Evolutionary conservation across 2,797 vertebrate genomes (phyloP), one percentile per base, ranked within the genome.

Genomic region (Catharus ustulatus): DNA sequence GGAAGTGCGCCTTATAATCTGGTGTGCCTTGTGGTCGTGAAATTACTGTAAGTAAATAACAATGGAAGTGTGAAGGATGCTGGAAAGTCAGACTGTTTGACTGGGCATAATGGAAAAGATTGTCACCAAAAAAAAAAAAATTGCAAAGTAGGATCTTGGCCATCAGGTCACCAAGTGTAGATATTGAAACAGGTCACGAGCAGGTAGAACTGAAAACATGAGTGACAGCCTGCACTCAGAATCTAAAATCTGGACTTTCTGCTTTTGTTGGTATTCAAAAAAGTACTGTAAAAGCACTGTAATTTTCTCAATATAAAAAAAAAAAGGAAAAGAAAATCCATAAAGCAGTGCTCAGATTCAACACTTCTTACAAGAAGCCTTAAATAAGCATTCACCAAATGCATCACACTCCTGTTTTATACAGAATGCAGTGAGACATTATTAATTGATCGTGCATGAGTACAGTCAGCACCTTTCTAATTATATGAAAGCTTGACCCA

Each of bases 401-500:
- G 15, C 51, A 59, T 23, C 54, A 43, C 4, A 7, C 4, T 30
- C 13, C 45, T 73, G 8, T 38, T 86, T 61, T 16, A 30, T 18
- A 46, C 19, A 71, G 42, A 76, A 45, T 4, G 17, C 11, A 5
- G 17, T 46, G 38, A 94, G 45, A 63, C 17, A 9, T 15, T 75
- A 90, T 84, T 91, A 82, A 59, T 78, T 73, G 36, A 36, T 77
- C 3, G 2, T 3, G 6, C 4, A 0, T 54, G 20, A 3, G 1
- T 24, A 61, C 26, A 29, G 58, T 81, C 67, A 57, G 52, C 0
- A 2, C 11, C 51, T 69, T 75, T 83, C 58, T 48, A 78, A 69
- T 64, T 9, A 83, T 26, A 34, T n/a, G 20, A 42, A 82, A 90
- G n/a, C 55, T 46, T 92, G 75, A 91, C 19, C 58, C 40, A 84